Evolutionary conservation across 1,140 invertebrate species (phyloP).

Genomic region (Sitodiplosis mosellana): DNA sequence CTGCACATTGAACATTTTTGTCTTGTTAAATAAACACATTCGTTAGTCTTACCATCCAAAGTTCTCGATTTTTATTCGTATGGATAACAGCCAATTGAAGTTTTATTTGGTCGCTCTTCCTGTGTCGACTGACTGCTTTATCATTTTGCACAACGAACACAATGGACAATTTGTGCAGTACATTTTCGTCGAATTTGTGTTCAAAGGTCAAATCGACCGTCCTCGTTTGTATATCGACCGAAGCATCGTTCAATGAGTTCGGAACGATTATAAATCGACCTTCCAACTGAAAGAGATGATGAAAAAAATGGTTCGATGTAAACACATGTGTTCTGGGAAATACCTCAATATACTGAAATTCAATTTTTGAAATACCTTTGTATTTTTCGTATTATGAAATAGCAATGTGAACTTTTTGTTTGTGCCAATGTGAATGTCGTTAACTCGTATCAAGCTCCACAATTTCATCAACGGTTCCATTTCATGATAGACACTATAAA

Average conservation of each 20-base stretch:
- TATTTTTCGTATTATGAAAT: constrained; percentile 17
- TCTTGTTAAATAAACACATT: neutral
- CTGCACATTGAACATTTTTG: neutral
- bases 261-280: neutral
- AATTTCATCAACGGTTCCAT: constrained; percentile 15
- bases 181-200: neutral
- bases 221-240: neutral
- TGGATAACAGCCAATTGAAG: neutral
- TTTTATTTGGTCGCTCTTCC: neutral
- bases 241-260: neutral
- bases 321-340: neutral
- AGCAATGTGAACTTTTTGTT: constrained; percentile 22
- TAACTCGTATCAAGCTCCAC: constrained; percentile 20
- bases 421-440: constrained; percentile 22
- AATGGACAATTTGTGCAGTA: neutral
- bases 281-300: neutral
- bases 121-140: too few relatives aligned
- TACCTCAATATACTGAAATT: neutral
- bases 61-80: neutral
- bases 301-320: neutral
- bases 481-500: neutral
- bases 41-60: neutral
- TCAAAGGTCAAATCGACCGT: neutral
- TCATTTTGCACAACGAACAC: too few relatives aligned
- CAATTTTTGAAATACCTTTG: neutral